Evolutionary conservation across 2,797 vertebrate genomes (phyloP), one percentile per base, ranked within the genome.

Genomic region (Neoniphon sammara): DNA sequence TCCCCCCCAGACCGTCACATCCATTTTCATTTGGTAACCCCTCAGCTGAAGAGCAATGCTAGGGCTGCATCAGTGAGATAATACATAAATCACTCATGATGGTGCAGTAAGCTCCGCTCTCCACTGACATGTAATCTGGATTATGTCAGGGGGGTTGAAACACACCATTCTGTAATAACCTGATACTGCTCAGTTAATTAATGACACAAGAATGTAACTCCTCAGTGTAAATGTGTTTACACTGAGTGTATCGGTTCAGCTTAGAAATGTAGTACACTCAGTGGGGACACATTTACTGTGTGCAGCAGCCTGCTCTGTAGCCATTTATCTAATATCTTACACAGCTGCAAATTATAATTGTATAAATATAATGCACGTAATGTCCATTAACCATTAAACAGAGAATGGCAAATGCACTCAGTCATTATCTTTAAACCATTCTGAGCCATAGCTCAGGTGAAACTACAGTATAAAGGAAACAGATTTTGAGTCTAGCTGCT

Each of bases 121-220:
- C 79, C 50, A 54, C 59, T 86, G 75, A 83, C 86, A 87, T 89
- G 68, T 91, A 89, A 89, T 92, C 87, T 90, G 87, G 90, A 92
- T 93, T 92, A 91, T 81, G 81, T 88, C 82, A 81, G 67, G 68
- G 77, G 56, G 55, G 31, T 77, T 73, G 80, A 75, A 83, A 87
- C 17, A 1, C 65, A 72, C 72, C 55, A 50, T 78, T 80, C 74
- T 84, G 58, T 75, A 71, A 55, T 78, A 75, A 75, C 44, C 15
- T 5, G 31, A 72, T 73, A 65, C 49, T 76, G 76, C 64, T 34
- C 70, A 78, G 83, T 62, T 84, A 87, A 88, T 90, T 85, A 88
- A 73, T 74, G 7, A 75, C 30, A 53, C 58, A 4, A 9, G 15
- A 64, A 58, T 15, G 21, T 50, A 71, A 54, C 52, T 52, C 14